phyloP scores from a whole-genome alignment of 2,113 vertebrate species.

The Coturnix japonica region DNA sequence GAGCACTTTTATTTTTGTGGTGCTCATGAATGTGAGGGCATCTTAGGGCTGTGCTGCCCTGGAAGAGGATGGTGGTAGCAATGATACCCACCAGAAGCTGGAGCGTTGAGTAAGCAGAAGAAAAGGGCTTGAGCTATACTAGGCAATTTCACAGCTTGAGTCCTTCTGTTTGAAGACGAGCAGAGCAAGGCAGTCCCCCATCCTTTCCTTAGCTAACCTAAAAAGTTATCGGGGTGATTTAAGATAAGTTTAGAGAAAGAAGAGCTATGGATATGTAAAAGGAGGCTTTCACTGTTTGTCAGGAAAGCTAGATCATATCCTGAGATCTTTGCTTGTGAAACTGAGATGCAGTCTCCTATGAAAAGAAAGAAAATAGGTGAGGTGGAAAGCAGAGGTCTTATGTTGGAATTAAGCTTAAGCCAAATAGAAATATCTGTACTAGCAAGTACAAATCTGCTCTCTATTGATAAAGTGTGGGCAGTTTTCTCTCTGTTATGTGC shows the following conservation, averaged over 20 bases:
- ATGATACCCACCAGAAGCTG: neutral
- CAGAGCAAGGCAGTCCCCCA: neutral
- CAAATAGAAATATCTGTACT: neutral
- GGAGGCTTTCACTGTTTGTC: neutral
- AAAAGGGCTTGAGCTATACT: neutral
- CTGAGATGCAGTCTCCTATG: neutral
- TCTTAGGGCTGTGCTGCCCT: neutral
- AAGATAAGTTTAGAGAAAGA: neutral
- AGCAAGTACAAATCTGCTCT: neutral
- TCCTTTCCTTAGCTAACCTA: neutral
- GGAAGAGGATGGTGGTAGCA: neutral
- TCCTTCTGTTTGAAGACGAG: neutral
- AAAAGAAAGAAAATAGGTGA: neutral
- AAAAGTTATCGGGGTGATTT: neutral
- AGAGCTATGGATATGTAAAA: neutral
- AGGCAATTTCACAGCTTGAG: neutral
- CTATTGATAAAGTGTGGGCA: neutral
- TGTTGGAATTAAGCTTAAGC: neutral
- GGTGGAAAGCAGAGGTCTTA: neutral
- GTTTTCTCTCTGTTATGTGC: neutral
- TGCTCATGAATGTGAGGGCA: neutral
- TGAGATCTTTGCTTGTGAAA: neutral
- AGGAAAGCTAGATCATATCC: neutral
- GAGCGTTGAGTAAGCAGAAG: neutral
- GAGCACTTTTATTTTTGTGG: neutral